Percentiles rank a stretch among this genome's conserved stretches.
Evolutionary conservation across 2,113 vertebrate species (phyloP).

Genomic region (Canis aureus): DNA sequence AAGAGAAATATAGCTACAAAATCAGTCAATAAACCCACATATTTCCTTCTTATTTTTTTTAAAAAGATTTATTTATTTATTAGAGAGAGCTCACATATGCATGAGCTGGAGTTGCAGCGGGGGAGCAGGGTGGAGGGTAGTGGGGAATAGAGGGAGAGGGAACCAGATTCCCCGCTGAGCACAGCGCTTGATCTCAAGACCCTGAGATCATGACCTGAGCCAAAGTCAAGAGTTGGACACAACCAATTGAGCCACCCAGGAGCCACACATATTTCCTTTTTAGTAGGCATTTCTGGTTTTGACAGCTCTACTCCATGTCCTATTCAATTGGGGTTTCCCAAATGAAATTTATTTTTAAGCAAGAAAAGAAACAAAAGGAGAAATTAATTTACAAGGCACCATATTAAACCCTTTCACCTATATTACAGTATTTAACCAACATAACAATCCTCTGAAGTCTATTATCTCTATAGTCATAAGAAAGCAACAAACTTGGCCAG

Average conservation of each 20-base stretch:
- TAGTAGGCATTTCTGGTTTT: not conserved
- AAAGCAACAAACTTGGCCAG: slow-evolving; percentile 1
- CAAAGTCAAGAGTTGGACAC: not conserved
- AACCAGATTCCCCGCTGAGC: not conserved
- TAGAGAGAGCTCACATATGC: not conserved
- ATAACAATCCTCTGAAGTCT: not conserved
- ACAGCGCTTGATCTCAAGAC: not conserved
- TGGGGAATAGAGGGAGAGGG: not conserved
- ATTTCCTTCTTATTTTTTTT: not conserved
- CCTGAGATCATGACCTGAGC: not conserved
- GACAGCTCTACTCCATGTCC: not conserved
- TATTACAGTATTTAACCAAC: not conserved
- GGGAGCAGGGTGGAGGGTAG: too few relatives aligned
- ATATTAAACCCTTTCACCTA: not conserved
- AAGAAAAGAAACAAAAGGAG: not conserved
- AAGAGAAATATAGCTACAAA: not conserved
- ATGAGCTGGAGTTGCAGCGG: accelerated
- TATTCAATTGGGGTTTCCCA: not conserved
- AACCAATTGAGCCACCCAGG: not conserved
- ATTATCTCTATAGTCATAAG: not conserved
- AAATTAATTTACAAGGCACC: not conserved
- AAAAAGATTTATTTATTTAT: not conserved
- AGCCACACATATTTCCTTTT: not conserved
- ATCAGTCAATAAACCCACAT: not conserved
- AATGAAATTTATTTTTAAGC: not conserved